phyloP scores from a whole-genome alignment of 2,113 vertebrate genomes.

The Rhinichthys klamathensis region DNA sequence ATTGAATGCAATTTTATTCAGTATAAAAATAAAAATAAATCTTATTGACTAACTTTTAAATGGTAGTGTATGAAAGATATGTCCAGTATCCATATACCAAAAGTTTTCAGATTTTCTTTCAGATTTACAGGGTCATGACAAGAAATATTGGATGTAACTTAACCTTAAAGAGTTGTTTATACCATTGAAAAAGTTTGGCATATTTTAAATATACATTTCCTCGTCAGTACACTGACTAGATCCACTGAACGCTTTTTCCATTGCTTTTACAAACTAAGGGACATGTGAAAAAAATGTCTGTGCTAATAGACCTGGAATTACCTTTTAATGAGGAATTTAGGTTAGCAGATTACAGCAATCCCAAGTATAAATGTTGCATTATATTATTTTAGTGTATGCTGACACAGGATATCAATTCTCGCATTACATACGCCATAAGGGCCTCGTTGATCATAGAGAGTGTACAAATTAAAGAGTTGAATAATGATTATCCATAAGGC shows the following conservation, averaged over 20 bases:
- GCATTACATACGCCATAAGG: not conserved
- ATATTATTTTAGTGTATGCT: not conserved
- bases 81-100: not conserved
- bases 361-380: not conserved
- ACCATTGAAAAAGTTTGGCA: not conserved
- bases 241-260: not conserved
- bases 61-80: too few species aligned
- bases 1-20: too few species aligned
- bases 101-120: not conserved
- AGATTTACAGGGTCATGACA: not conserved
- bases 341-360: not conserved
- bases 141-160: too few species aligned
- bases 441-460: not conserved
- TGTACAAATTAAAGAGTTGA: conserved; percentile 4
- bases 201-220: not conserved
- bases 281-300: not conserved
- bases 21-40: too few species aligned
- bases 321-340: not conserved
- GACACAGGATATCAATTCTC: not conserved
- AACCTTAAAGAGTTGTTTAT: not conserved
- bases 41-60: too few species aligned
- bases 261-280: not conserved
- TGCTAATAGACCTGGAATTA: not conserved
- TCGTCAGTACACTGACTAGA: not conserved
- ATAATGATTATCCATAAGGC: conserved; percentile 20